Base-by-base conservation (phyloP, 2,113 vertebrate genomes). In the Solea senegalensis region DNA sequence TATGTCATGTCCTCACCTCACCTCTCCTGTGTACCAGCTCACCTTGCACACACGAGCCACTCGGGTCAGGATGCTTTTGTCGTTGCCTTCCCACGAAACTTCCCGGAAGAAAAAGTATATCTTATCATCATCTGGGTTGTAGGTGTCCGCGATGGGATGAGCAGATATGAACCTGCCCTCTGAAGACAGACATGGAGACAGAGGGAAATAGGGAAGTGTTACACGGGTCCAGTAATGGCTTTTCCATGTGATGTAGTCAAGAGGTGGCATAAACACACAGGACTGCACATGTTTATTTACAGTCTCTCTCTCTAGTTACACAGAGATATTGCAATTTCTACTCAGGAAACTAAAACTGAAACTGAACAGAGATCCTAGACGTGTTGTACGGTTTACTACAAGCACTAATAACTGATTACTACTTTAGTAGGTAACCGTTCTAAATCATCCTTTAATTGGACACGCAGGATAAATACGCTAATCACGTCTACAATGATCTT, bases 101-200 rank as follows among this genome's bases (percentile, higher is more conserved):
- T 99, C 98, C 8, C 96, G 97, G 87, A 99, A 99, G 92, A 99
- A 99, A 87, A 99, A 98, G 92, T 99, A 99, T 78, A 99, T 96
- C 93, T 99, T 99, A 80, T 99, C 97, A 70, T 99, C 98, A 59
- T 99, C 98, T 56, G 95, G 95, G 77, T 98, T 99, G 89, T 96
- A 97, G 21, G 97, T 98, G 87, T 98, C 97, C 3, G 97, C 92
- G 34, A 98, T 96, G 55, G 97, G 93, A 82, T 96, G 96, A 60
- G 96, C 95, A 46, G 94, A 95, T 85, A 99, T 95, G 90, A 99
- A 99, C 90, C 95, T 97, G 1, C 95, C 97, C 91, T 98, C 97
- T 99, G 83, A 83, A 87, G 84, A 81, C 69, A 81, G 3, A n/a
- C 43, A 67, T 48, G 70, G 44, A 50, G 44, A 65, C 11, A 63